Evolutionary conservation across 2,113 vertebrate genomes (phyloP), one percentile per base, ranked within the genome.

Genomic region (Gymnarchus niloticus): DNA sequence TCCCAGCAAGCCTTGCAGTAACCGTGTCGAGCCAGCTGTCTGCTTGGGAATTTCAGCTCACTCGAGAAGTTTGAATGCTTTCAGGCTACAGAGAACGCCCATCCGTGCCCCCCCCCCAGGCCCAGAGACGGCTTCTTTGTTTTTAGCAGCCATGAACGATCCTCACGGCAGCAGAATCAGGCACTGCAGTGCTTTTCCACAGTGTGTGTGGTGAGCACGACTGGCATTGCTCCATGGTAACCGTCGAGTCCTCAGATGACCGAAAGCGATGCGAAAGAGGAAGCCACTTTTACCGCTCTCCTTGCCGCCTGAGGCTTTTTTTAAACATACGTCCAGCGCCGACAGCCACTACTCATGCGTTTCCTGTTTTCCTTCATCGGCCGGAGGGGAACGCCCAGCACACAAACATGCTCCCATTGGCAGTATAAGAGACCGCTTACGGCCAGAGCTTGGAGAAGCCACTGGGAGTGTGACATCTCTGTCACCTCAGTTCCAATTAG

Each of bases 291-390:
- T 80, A 21, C 23, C 21, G 7, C 76, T n/a, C 12, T 52, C 48
- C 3, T 23, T n/a, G 14, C 23, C 44, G 46, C 14, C 21, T 8
- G 23, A 41, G 28, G 19, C 28, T 33, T 51, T 52, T 83, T 82
- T 56, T 49, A 25, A 59, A 23, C 25, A 4, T 23, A 21, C 46
- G 44, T n/a, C 2, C 12, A 6, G 28, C 8, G 28, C 23, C 28
- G 33, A 86, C 81, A 73, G 21, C 28, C 8, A 52, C 80, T 8
- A 59, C 33, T 49, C 46, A 69, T 9, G 33, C 85, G 56, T 52
- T 82, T 86, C 80, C 85, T 73, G 85, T 56, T 83, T 46, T 81
- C 65, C 2, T 69, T 25, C 33, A 2, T 52, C 21, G 17, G 46
- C 49, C 17, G 6, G 33, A 23, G 84, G 12, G 10, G 77, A 17